Percentiles rank a stretch among this genome's conserved stretches.
Evolutionary conservation across 1,140 invertebrate species (phyloP).

Genomic region (Augochlora pura): DNA sequence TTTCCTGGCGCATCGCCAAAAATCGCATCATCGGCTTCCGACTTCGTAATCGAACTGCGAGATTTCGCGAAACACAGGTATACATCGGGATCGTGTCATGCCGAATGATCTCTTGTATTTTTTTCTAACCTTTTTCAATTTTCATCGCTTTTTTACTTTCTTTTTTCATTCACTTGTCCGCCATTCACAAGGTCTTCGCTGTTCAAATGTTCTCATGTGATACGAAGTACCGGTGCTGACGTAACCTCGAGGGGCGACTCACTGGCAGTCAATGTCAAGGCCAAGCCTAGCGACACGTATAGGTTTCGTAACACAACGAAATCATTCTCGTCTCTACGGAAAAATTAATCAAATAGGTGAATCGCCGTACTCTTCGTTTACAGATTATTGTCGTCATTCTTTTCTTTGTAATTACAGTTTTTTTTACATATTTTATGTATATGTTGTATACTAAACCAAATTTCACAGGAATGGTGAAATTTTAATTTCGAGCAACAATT

Average conservation of each 20-base stretch:
- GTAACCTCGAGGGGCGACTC: conserved; percentile 31
- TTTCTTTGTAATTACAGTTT: too few species aligned
- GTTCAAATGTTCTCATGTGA: conserved; percentile 4
- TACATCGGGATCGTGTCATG: neutral
- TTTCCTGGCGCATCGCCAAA: conserved; percentile 12
- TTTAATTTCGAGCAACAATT: too few species aligned
- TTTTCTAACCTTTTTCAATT: neutral
- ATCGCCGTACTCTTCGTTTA: neutral
- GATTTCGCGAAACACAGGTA: neutral
- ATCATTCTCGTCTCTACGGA: conserved; percentile 4
- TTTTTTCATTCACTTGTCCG: neutral
- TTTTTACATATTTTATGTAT: too few species aligned
- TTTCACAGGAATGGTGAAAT: too few species aligned
- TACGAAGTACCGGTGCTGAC: conserved; percentile 29
- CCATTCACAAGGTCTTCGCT: neutral
- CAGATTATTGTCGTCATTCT: neutral
- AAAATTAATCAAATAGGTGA: neutral
- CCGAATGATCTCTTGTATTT: neutral
- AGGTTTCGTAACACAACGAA: conserved; percentile 47
- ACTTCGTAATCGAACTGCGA: neutral
- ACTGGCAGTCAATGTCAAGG: conserved; percentile 53
- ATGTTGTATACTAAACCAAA: too few species aligned
- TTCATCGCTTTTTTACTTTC: neutral
- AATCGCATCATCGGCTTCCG: conserved; percentile 22
- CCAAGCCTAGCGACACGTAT: conserved; percentile 18